Percentiles rank a stretch among this genome's conserved stretches.
Evolutionary conservation across 2,888 invertebrate genomes (phyloP).

Genomic region (Acleris emargana): DNA sequence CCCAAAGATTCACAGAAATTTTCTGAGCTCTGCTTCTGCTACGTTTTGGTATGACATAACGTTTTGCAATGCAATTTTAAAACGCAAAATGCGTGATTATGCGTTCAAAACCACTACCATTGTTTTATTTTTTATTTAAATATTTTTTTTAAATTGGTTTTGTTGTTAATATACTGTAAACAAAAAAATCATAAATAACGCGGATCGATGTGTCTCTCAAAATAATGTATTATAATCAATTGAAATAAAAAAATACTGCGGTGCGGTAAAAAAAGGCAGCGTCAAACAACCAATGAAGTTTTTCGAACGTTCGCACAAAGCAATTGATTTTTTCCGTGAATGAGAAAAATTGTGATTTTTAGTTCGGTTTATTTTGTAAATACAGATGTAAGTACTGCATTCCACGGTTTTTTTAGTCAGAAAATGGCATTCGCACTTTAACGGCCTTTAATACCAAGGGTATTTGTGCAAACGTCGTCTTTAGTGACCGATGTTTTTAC

Average conservation of each 20-base stretch:
- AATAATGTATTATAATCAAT: not conserved
- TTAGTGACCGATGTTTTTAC: slow-evolving; percentile 31
- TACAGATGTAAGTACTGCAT: slow-evolving; percentile 34
- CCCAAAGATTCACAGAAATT: no score
- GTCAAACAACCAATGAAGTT: not conserved
- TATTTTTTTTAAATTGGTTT: not conserved
- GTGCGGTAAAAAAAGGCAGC: no score
- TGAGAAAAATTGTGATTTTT: slow-evolving; percentile 41
- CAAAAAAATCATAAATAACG: not conserved
- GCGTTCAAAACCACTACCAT: slow-evolving; percentile 9
- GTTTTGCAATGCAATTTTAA: slow-evolving; percentile 6
- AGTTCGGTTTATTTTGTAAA: slow-evolving; percentile 43
- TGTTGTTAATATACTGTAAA: not conserved
- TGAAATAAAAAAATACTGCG: not conserved
- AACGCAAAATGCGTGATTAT: slow-evolving; percentile 13
- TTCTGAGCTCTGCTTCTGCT: no score
- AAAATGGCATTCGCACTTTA: not conserved
- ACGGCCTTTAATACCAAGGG: not conserved
- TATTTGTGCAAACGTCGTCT: slow-evolving; percentile 1
- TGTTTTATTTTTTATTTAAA: not conserved
- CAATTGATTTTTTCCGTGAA: slow-evolving; percentile 44
- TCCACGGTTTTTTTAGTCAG: not conserved
- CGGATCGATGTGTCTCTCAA: not conserved
- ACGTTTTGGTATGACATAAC: no score
- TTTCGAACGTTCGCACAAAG: slow-evolving; percentile 39